Evolutionary conservation across 2,888 invertebrate genomes (phyloP), one percentile per base, ranked within the genome.

Genomic region (Thumatha senex): DNA sequence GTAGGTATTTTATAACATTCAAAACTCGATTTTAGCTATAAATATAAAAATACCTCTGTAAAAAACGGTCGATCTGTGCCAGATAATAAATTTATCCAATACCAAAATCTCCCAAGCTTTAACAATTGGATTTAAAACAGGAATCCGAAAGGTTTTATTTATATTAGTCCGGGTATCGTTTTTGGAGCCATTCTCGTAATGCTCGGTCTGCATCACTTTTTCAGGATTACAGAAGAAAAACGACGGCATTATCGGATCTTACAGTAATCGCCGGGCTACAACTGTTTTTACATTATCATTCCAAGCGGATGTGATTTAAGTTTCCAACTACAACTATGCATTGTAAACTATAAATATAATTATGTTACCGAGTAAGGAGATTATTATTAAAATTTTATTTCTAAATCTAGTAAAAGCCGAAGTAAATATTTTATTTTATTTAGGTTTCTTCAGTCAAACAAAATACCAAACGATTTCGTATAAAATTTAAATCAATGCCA

Each of bases 201-300:
- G 70, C 76, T 59, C 63, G 62, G 70, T 74, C 73, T 78, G 78
- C 80, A 77, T 81, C 82, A 84, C 82, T 86, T 87, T 86, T 86
- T 86, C 85, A 84, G 84, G 87, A 87, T 88, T 86, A 87, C 82
- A 78, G 80, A 81, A 86, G 87, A 88, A 79, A 84, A 86, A 86
- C 84, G 86, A 79, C 67, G 78, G 84, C 72, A 82, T 86, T 87
- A 88, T 88, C 84, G 86, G 84, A 85, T 84, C 82, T 86, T 82
- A 82, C 74, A 80, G 81, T 85, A 84, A 86, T 85, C 82, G 82
- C 70, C 68, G 64, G 73, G 68, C 72, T 73, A 70, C 71, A 74
- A 80, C 76, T 81, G 80, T 77, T 82, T 82, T 81, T 83, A 82
- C 84, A 86, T 86, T 84, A 82, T 77, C 76, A 80, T 82, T 77